These are phyloP conservation scores for Actinostola sp. DNA, from an alignment of 92 coral and sea anemone genomes.

Conservation along the genomic window DNA sequence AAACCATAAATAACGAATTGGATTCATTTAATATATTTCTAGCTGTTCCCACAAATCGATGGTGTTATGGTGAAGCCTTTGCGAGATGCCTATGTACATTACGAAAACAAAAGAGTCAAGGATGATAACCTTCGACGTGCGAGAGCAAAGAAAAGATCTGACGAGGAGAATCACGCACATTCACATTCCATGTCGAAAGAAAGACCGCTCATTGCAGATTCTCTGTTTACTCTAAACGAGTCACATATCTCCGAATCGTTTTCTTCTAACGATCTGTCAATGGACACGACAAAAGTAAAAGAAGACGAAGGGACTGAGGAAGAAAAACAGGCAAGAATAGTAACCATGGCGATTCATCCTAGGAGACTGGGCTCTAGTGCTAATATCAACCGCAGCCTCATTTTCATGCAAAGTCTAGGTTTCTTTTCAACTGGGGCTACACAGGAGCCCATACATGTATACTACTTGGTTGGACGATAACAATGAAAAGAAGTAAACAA, in stretches of 20 bases:
- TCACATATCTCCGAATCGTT: too few relatives aligned
- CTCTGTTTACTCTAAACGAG: too few relatives aligned
- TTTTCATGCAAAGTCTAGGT: too few relatives aligned
- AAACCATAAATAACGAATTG: too few relatives aligned
- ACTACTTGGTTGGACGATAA: background rate
- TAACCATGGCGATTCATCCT: too few relatives aligned
- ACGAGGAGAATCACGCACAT: background rate
- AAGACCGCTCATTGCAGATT: background rate
- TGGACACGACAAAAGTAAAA: background rate
- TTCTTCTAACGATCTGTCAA: too few relatives aligned
- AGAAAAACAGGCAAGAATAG: too few relatives aligned
- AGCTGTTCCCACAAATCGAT: slow-evolving; percentile 77
- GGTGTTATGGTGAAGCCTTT: slow-evolving; percentile 73
- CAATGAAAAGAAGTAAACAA: background rate
- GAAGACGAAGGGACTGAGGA: too few relatives aligned
- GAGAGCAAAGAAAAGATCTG: slow-evolving; percentile 17
- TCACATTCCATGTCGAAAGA: slow-evolving; percentile 4
- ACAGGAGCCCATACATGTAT: too few relatives aligned
- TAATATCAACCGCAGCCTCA: too few relatives aligned
- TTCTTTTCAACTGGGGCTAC: too few relatives aligned
- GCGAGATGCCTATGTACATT: slow-evolving; percentile 66
- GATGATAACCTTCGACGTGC: slow-evolving; percentile 28
- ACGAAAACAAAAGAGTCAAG: slow-evolving; percentile 59
- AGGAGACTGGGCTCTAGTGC: too few relatives aligned
- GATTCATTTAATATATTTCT: background rate